phyloP scores from a whole-genome alignment of 2,797 vertebrate species.

The Xenopus petersii region DNA sequence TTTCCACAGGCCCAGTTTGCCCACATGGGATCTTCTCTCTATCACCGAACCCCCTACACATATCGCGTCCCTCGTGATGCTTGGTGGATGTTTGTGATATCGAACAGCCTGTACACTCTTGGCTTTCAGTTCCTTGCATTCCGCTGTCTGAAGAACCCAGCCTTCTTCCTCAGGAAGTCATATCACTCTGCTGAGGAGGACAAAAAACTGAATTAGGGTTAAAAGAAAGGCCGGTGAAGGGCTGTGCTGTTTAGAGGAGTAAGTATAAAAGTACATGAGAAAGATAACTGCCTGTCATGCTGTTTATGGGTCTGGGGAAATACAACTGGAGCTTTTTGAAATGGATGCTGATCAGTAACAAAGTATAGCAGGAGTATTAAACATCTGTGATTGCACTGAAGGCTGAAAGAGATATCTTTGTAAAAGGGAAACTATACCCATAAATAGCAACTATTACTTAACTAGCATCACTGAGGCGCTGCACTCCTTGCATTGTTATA shows the following conservation, averaged over 20 bases:
- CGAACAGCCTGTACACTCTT: conserved; percentile 71
- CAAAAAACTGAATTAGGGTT: conserved; percentile 64
- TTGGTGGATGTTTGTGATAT: conserved; percentile 66
- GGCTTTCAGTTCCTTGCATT: conserved; percentile 73
- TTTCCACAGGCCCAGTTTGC: conserved; percentile 80
- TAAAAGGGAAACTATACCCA: too few species aligned
- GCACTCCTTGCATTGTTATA: too few species aligned
- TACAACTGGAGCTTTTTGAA: neutral
- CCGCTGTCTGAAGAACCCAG: conserved; percentile 70
- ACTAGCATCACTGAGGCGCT: too few species aligned
- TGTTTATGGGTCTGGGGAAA: neutral
- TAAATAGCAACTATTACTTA: too few species aligned
- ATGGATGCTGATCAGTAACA: neutral
- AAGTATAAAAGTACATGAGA: too few species aligned
- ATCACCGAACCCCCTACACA: conserved; percentile 75
- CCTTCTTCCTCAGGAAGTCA: conserved; percentile 70
- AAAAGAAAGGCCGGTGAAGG: too few species aligned
- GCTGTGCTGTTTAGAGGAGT: neutral
- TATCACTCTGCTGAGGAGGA: conserved; percentile 47
- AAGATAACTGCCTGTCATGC: neutral
- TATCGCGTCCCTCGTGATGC: conserved; percentile 75
- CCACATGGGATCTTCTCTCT: conserved; percentile 79
- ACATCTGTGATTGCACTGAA: too few species aligned
- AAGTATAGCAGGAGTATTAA: neutral
- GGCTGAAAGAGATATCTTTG: too few species aligned